phyloP scores from a whole-genome alignment of 2,888 invertebrate genomes.

The Sarcophaga caerulescens region DNA sequence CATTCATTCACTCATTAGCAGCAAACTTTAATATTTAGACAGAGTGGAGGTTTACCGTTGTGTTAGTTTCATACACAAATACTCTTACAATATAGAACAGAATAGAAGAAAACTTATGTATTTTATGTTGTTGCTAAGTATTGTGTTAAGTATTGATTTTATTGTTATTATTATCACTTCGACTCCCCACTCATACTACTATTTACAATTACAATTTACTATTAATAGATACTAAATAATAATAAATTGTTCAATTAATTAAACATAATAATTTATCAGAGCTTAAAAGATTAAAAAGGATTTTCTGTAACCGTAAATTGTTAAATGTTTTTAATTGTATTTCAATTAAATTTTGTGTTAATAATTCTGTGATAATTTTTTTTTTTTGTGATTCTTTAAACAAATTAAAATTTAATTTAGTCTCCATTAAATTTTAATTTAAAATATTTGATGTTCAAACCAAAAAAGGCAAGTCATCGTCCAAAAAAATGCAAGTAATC shows the following conservation, averaged over 20 bases:
- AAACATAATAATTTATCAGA: not conserved
- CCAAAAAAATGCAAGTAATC: too few relatives aligned
- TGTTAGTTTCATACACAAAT: slow-evolving; percentile 16
- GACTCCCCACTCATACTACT: not conserved
- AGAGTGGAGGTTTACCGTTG: not conserved
- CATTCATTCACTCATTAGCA: too few relatives aligned
- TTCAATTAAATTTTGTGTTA: not conserved
- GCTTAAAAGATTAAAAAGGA: not conserved
- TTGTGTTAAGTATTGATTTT: not conserved
- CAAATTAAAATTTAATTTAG: too few relatives aligned
- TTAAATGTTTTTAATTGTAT: not conserved
- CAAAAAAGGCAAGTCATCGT: too few relatives aligned
- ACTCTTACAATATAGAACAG: not conserved
- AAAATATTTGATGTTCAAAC: too few relatives aligned
- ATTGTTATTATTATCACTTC: not conserved
- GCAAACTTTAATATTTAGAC: too few relatives aligned
- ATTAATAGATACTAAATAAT: too few relatives aligned
- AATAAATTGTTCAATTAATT: not conserved
- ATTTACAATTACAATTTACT: too few relatives aligned
- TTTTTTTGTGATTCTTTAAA: too few relatives aligned
- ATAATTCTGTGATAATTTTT: not conserved
- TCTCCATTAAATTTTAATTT: too few relatives aligned
- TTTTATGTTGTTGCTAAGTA: not conserved
- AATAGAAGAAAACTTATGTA: not conserved
- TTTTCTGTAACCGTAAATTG: not conserved